Evolutionary conservation across 2,113 vertebrate genomes (phyloP), one percentile per base, ranked within the genome.

Genomic region (Chlorodrepanis virens): DNA sequence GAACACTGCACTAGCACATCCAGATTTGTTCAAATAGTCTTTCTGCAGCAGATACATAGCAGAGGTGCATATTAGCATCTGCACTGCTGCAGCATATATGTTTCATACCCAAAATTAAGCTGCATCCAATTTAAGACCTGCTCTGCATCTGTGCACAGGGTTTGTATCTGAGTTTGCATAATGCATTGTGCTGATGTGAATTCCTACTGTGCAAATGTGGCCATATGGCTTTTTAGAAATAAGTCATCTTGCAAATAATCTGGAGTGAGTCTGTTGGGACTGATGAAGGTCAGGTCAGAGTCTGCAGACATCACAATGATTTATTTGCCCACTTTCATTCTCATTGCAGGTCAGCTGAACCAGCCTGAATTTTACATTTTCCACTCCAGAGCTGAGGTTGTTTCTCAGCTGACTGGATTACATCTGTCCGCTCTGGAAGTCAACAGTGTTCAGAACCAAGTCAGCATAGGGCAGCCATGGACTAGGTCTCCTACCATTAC

Each of bases 171-270:
- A 75, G 67, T 54, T 65, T 72, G 49, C 70, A 68, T 42, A 69
- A 76, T 57, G 18, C 49, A 24, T 82, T 94, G 74, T 35, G 35
- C n/a, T 54, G 35, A 71, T 80, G 53, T 47, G 68, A 64, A 60
- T 87, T 83, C 31, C 61, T 79, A 18, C 25, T 82, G 44, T 68
- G 37, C 37, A 85, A 76, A 83, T 68, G 44, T 65, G 49, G 15
- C 88, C 82, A 65, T 76, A 65, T 39, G 74, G 65, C 70, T 78
- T 87, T 90, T 84, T 76, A 92, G 65, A 91, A 96, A 69, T 49
- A 93, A 90, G 9, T 83, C 31, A 71, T 85, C 49, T 75, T 69
- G 59, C 53, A 89, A 29, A 76, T 76, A 67, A 29, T 31, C 45
- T 96, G 57, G 25, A 89, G 93, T 80, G 40, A 65, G 65, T 74